phyloP scores from a whole-genome alignment of 2,888 invertebrate genomes.

The Epinotia nisella region DNA sequence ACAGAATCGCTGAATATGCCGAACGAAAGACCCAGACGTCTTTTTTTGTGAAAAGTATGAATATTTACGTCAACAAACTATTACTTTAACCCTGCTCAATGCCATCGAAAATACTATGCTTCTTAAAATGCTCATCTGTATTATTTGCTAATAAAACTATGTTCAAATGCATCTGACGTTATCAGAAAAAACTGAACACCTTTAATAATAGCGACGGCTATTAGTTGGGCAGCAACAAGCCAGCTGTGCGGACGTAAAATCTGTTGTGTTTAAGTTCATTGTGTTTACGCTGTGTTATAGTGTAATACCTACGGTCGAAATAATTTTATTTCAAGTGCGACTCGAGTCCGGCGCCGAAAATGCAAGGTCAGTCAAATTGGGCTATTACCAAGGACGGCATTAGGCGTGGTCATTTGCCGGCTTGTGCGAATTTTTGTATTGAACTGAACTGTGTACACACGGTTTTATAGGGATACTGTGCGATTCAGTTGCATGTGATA shows the following conservation, averaged over 20 bases:
- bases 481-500: neutral
- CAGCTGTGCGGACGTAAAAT: conserved; percentile 11
- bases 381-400: neutral
- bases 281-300: conserved; percentile 5
- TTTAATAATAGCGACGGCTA: neutral
- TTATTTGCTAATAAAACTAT: conserved; percentile 8
- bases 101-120: neutral
- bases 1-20: too few relatives aligned
- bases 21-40: too few relatives aligned
- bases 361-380: conserved; percentile 19
- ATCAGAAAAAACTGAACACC: conserved; percentile 5
- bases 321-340: neutral
- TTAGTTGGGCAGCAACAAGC: conserved; percentile 18
- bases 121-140: neutral
- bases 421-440: neutral
- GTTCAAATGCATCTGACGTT: neutral
- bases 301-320: neutral
- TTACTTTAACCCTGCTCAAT: neutral
- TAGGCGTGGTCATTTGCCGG: conserved; percentile 9
- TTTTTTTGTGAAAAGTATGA: neutral
- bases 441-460: neutral
- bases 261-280: neutral
- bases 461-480: neutral
- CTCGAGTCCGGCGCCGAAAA: neutral
- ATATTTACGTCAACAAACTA: neutral